Percentiles rank a stretch among this genome's conserved stretches.
These are phyloP conservation scores for Carollia perspicillata DNA, from an alignment of 2,113 vertebrate species.

Conservation along the genomic window DNA sequence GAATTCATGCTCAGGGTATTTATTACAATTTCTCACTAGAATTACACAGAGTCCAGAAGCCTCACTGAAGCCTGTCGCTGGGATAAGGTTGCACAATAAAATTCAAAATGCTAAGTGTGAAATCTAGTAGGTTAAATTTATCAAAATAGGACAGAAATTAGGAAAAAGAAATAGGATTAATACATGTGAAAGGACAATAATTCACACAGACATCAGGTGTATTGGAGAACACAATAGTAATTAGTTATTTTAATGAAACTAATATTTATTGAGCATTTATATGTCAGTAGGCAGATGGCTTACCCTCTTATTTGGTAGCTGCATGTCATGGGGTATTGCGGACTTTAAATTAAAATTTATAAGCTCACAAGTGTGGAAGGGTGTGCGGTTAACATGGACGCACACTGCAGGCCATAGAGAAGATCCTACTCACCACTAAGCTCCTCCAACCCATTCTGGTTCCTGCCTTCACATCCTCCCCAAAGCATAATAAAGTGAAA, in stretches of 20 bases:
- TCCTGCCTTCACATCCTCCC: not conserved
- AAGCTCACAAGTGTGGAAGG: not conserved
- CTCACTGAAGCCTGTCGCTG: not conserved
- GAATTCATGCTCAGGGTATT: not conserved
- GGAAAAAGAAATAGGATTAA: not conserved
- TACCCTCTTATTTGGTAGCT: not conserved
- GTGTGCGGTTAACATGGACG: not conserved
- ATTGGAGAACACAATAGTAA: not conserved
- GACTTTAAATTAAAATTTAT: not conserved
- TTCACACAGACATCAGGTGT: not conserved
- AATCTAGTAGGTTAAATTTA: not conserved
- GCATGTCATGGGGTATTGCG: not conserved
- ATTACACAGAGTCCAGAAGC: not conserved
- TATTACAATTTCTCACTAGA: not conserved
- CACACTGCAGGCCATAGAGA: not conserved
- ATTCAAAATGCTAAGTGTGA: not conserved
- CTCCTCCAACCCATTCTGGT: not conserved
- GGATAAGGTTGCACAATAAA: not conserved
- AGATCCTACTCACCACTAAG: not conserved
- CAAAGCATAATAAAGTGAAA: not conserved
- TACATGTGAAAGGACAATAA: not conserved
- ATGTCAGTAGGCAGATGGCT: not conserved
- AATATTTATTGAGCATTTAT: not conserved
- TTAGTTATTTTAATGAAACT: conserved; percentile 26
- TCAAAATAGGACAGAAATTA: not conserved